These are phyloP conservation scores for Platycheirus albimanus DNA, from an alignment of 2,888 invertebrate species.

Conservation along the genomic window DNA sequence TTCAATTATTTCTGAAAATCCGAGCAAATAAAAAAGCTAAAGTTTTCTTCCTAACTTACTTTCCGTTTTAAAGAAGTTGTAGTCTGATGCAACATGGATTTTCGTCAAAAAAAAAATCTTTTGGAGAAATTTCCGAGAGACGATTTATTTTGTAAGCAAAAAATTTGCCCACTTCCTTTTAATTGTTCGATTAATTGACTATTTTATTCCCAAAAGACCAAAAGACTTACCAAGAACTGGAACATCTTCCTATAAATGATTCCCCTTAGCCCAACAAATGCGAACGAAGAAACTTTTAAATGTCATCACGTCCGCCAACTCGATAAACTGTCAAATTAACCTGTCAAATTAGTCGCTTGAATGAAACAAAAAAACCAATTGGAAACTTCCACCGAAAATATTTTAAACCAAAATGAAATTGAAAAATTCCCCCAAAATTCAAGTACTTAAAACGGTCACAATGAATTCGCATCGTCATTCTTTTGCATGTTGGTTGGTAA, in stretches of 20 bases:
- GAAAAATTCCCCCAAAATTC: constrained; percentile 35
- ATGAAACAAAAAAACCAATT: constrained; percentile 21
- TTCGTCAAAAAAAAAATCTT: no score
- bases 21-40: no score
- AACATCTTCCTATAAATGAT: constrained; percentile 46
- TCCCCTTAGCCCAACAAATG: constrained; percentile 42
- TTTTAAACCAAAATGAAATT: constrained; percentile 28
- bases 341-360: constrained; percentile 68
- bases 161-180: constrained; percentile 3
- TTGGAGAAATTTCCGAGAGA: no score
- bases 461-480: constrained; percentile 47
- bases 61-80: no score
- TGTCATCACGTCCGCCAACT: constrained; percentile 54
- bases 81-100: no score
- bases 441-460: constrained; percentile 48
- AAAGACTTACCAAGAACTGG: constrained; percentile 23
- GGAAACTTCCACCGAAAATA: constrained; percentile 43
- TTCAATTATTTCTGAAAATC: no score
- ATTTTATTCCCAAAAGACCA: constrained; percentile 31
- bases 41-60: no score
- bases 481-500: constrained; percentile 54
- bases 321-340: constrained; percentile 73
- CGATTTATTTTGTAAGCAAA: no score
- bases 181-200: constrained; percentile 1
- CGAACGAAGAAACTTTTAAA: constrained; percentile 22